phyloP scores from a whole-genome alignment of 2,797 vertebrate species.

The Phrynocephalus vlangalii region DNA sequence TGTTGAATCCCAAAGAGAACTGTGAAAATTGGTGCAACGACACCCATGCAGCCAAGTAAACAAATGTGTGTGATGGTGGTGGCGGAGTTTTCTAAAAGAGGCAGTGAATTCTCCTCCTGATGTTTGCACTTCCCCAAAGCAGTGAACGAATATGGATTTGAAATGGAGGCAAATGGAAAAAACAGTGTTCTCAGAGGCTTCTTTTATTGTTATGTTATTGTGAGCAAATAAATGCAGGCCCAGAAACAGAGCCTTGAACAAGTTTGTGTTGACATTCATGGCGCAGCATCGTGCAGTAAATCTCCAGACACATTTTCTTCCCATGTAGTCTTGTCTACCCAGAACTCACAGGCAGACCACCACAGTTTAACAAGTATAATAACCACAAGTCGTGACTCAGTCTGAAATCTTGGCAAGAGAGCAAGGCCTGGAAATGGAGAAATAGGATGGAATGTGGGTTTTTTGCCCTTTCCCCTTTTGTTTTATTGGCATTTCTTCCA shows the following conservation, averaged over 20 bases:
- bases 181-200: neutral
- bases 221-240: neutral
- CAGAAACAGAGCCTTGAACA: neutral
- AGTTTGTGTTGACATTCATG: neutral
- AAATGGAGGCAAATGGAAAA: neutral
- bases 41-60: accelerated
- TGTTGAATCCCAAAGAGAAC: neutral
- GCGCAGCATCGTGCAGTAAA: neutral
- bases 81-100: neutral
- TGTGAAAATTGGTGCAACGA: neutral
- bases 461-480: neutral
- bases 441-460: neutral
- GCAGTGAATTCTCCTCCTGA: neutral
- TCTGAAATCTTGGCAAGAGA: neutral
- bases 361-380: neutral
- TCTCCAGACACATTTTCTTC: neutral
- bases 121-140: neutral
- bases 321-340: neutral
- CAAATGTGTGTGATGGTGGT: neutral
- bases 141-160: neutral
- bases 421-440: neutral
- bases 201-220: neutral
- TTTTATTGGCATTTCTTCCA: neutral
- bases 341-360: neutral
- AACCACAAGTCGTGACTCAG: neutral